Base-by-base conservation (phyloP, 2,113 vertebrate genomes). In the Heterochromis multidens region DNA sequence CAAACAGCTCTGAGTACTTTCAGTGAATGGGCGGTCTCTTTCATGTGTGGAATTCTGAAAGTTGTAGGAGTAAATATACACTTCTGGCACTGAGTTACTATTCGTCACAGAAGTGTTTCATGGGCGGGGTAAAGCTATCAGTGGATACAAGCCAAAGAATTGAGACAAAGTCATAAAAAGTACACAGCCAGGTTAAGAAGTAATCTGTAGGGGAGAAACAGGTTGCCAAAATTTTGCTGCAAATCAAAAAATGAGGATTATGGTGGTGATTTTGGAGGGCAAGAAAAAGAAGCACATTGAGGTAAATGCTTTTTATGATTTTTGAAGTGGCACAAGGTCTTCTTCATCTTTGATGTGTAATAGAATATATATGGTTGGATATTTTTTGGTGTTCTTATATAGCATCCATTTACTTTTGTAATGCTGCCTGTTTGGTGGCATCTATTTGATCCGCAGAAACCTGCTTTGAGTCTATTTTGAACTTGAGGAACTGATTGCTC, bases 211-310 rank as follows among this genome's bases (percentile, higher is more conserved):
- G 25, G 57, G 54, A 46, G 57, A 37, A 35, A 76, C 40, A 33
- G 21, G 27, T 67, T 77, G 16, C 40, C 23, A 21, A 65, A 72
- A 19, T 63, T 92, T 80, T 77, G 21, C 84, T 4, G 23, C 17
- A 5, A 40, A 79, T 29, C 17, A 65, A 46, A 95, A 92, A 86
- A 96, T 95, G 91, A 93, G 87, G 83, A 94, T 96, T 94, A 93
- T 95, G 92, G 90, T 95, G 81, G 90, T 95, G 89, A 74, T 95
- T 58, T 81, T 93, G 85, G 95, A 96, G 67, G 93, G 95, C 77
- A 92, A 92, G 87, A 94, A 93, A 91, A 94, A 87, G 80, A 94
- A 92, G 58, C 77, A 89, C 67, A 54, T 14, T 70, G 85, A 93
- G 94, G 94, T 96, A 94, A 94, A 85, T 16, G 1, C 10, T 3